Evolutionary conservation across 2,113 vertebrate genomes (phyloP).

Genomic region (Muntiacus muntjak): DNA sequence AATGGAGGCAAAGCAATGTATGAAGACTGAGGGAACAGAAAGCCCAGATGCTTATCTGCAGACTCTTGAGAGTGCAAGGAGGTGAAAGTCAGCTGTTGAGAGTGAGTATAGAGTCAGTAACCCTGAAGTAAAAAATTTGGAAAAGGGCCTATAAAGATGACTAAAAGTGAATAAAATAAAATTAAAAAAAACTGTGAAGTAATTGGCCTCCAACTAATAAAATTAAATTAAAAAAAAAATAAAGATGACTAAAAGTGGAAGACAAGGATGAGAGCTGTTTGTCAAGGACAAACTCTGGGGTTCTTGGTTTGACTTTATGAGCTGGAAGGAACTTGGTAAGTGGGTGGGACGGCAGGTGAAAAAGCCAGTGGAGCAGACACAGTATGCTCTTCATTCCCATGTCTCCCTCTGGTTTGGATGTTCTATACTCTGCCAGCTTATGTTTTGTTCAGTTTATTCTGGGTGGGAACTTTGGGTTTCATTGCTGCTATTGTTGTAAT

Average conservation of each 20-base stretch:
- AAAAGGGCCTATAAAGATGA: neutral
- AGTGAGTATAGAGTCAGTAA: neutral
- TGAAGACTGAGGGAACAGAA: neutral
- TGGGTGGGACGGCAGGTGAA: neutral
- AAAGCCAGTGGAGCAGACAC: neutral
- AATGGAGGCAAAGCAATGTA: neutral
- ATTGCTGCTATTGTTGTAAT: neutral
- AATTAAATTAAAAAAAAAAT: too few relatives aligned
- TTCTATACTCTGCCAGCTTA: neutral
- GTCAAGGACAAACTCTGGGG: neutral
- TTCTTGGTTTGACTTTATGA: neutral
- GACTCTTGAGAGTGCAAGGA: neutral
- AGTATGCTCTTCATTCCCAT: fast-evolving
- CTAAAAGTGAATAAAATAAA: neutral
- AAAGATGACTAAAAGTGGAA: too few relatives aligned
- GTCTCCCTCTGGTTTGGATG: neutral
- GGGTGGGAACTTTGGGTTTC: neutral
- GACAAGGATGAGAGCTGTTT: neutral
- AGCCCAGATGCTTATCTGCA: neutral
- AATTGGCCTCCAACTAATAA: too few relatives aligned
- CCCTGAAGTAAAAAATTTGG: neutral
- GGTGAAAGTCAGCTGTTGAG: neutral
- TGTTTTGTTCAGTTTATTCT: neutral
- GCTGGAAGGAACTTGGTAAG: neutral
- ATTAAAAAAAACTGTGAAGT: too few relatives aligned